Evolutionary conservation across 2,113 vertebrate species (phyloP).

Genomic region (Scomber japonicus): DNA sequence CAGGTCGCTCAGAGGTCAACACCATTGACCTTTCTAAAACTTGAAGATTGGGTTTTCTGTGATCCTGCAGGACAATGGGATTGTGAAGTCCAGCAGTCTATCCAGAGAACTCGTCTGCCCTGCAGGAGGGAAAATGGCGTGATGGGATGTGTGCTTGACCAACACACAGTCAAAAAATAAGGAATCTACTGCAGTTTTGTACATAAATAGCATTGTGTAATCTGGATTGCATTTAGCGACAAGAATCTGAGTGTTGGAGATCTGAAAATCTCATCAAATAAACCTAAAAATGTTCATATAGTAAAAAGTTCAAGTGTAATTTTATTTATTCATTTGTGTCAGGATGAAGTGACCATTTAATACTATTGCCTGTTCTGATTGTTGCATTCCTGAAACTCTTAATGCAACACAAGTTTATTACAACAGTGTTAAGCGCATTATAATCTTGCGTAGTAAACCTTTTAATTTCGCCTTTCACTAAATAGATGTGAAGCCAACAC

Average conservation of each 20-base stretch:
- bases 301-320: too few relatives aligned
- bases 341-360: neutral
- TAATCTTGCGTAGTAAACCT: neutral
- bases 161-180: neutral
- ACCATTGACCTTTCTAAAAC: conserved; percentile 55
- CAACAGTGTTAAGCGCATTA: neutral
- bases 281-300: neutral
- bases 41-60: conserved; percentile 46
- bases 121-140: conserved; percentile 9
- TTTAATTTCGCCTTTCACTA: neutral
- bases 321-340: neutral
- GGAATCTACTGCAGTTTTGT: neutral
- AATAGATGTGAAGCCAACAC: neutral
- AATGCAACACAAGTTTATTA: neutral
- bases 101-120: conserved; percentile 16
- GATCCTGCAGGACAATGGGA: conserved; percentile 56
- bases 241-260: neutral
- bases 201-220: neutral
- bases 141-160: conserved; percentile 13
- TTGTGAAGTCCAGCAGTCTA: conserved; percentile 17
- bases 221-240: neutral
- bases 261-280: neutral
- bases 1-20: conserved; percentile 72
- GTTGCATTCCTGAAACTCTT: neutral
- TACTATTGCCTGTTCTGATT: too few relatives aligned